phyloP scores from a whole-genome alignment of 2,888 invertebrate species.

The Entomobrya multifasciata region DNA sequence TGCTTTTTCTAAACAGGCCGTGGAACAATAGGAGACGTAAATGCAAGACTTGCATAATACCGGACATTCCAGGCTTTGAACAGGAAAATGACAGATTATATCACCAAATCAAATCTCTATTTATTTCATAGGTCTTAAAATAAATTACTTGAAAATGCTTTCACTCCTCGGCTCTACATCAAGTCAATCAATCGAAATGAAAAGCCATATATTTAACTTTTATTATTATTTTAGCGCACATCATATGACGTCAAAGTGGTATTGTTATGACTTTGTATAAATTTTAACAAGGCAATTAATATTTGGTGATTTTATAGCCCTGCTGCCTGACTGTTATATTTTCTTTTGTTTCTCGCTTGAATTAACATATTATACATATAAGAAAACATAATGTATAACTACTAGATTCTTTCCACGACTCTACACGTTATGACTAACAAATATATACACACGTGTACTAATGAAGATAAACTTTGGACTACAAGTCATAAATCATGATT shows the following conservation, averaged over 20 bases:
- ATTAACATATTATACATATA: no score
- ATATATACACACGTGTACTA: no score
- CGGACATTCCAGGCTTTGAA: conserved; percentile 75
- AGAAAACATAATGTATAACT: no score
- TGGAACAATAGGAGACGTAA: conserved; percentile 79
- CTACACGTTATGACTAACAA: no score
- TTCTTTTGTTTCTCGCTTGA: background rate
- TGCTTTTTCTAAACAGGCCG: conserved; percentile 78
- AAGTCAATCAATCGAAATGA: no score
- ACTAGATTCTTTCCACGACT: no score
- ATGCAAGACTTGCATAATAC: conserved; percentile 79
- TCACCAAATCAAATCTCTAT: background rate
- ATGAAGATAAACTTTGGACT: conserved; percentile 55
- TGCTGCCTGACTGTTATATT: background rate
- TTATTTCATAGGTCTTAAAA: background rate
- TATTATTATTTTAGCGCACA: no score
- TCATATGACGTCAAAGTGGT: no score
- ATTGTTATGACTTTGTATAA: background rate
- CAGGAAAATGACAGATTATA: background rate
- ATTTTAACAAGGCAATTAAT: background rate
- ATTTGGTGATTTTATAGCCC: background rate
- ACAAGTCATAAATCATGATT: conserved; percentile 62
- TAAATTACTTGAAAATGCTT: no score
- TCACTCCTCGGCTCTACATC: no score
- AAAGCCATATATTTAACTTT: no score